phyloP scores from a whole-genome alignment of 23 tunicate genomes.

The Corella eumyota region DNA sequence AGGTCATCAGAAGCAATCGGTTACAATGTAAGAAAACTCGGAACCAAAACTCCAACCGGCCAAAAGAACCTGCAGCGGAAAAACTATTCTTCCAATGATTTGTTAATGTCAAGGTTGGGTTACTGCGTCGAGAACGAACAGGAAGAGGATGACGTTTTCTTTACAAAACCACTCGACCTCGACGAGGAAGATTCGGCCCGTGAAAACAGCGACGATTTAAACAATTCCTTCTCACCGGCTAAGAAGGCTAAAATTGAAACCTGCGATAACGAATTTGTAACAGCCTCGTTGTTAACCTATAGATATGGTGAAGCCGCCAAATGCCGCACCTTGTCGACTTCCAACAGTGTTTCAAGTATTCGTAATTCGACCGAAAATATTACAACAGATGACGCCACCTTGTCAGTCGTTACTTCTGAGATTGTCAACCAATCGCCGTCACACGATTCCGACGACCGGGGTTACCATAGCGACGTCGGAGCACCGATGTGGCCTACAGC shows the following conservation, averaged over 20 bases:
- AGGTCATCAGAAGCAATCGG: slow-evolving; percentile 9
- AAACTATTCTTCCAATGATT: slow-evolving; percentile 11
- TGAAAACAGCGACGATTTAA: no score
- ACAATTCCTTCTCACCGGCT: not conserved
- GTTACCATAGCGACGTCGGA: slow-evolving; percentile 18
- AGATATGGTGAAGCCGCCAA: not conserved
- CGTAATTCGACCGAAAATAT: no score
- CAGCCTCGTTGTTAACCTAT: no score
- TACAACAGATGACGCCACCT: no score
- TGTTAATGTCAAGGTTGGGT: slow-evolving; percentile 6
- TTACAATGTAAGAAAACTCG: not conserved
- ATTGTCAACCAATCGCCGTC: slow-evolving; percentile 3
- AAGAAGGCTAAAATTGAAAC: not conserved
- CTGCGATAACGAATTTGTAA: no score
- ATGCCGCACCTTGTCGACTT: no score
- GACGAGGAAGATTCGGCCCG: slow-evolving; percentile 2
- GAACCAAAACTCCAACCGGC: slow-evolving; percentile 24
- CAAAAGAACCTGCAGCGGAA: slow-evolving; percentile 13
- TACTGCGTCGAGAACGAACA: slow-evolving; percentile 10
- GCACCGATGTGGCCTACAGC: slow-evolving; percentile 3
- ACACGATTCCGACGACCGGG: slow-evolving; percentile 14
- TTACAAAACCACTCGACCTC: not conserved
- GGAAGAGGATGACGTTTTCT: slow-evolving; percentile 13
- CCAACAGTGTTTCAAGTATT: not conserved
- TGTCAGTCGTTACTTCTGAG: not conserved